A percentile compares a stretch with the other conserved stretches of the same genome.
Evolutionary conservation across 2,888 invertebrate species (phyloP).

Genomic region (Euspilapteryx auroguttella): DNA sequence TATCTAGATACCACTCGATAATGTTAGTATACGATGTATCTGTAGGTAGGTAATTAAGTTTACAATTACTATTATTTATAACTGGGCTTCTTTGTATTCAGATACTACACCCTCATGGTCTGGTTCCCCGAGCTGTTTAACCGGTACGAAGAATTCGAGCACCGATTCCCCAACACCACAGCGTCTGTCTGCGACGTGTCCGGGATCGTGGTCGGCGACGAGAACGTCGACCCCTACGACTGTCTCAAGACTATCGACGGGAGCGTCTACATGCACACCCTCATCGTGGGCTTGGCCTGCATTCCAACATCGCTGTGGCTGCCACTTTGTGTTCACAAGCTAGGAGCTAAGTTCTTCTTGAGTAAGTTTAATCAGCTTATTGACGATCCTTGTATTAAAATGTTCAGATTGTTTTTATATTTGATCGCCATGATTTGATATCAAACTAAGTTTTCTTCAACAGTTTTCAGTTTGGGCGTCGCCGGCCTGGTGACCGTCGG

Average conservation of each 20-base stretch:
- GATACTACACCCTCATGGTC: slow-evolving; percentile 89
- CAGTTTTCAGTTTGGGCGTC: slow-evolving; percentile 75
- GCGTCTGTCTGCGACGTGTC: slow-evolving; percentile 81
- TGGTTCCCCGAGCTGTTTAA: slow-evolving; percentile 91
- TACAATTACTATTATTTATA: too few species aligned
- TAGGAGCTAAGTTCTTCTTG: slow-evolving; percentile 81
- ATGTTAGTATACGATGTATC: too few species aligned
- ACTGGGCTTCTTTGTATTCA: too few species aligned
- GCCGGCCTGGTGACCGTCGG: slow-evolving; percentile 75
- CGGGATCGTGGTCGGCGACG: slow-evolving; percentile 56
- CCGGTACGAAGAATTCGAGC: slow-evolving; percentile 77
- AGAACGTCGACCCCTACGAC: slow-evolving; percentile 50
- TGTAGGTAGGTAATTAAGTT: too few species aligned
- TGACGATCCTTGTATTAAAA: not conserved
- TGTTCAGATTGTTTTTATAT: too few species aligned
- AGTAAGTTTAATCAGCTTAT: slow-evolving; percentile 56
- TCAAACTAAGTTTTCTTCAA: slow-evolving; percentile 30
- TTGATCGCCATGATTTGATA: too few species aligned
- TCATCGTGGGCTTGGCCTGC: slow-evolving; percentile 79
- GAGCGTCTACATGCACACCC: slow-evolving; percentile 73
- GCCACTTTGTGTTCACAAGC: slow-evolving; percentile 75
- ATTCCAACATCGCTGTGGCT: slow-evolving; percentile 80
- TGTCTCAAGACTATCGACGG: slow-evolving; percentile 67
- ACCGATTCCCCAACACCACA: slow-evolving; percentile 63
- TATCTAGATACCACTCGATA: too few species aligned